Evolutionary conservation across 1,140 invertebrate genomes (phyloP).

Genomic region (Drosophila sulfurigaster): DNA sequence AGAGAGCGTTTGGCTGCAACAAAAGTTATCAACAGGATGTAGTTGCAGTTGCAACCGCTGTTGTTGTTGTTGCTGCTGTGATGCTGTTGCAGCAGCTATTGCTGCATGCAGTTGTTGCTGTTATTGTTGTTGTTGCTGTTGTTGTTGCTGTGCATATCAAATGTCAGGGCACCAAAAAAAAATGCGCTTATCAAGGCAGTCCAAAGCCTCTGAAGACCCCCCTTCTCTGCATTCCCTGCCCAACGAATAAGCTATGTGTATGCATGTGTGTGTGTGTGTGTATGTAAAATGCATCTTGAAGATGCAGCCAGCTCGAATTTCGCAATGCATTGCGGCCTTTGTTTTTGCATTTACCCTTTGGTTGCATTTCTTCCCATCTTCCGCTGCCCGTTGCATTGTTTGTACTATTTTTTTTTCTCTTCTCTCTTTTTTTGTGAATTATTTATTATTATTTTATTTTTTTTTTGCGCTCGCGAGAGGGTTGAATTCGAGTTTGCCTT

Average conservation of each 20-base stretch:
- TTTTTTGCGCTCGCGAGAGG: conserved; percentile 20
- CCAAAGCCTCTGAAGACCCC: conserved; percentile 5
- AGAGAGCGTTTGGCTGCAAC: conserved; percentile 11
- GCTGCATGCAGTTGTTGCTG: neutral
- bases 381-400: conserved; percentile 54
- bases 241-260: neutral
- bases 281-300: conserved; percentile 71
- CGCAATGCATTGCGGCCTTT: conserved; percentile 54
- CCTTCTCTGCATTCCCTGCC: neutral
- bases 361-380: conserved; percentile 43
- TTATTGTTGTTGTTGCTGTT: conserved; percentile 10
- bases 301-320: conserved; percentile 70
- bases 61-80: conserved; percentile 33
- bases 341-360: conserved; percentile 65
- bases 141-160: conserved; percentile 59
- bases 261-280: conserved; percentile 1
- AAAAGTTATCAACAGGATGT: conserved; percentile 63
- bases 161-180: conserved; percentile 67
- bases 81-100: conserved; percentile 22
- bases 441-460: conserved; percentile 34
- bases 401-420: conserved; percentile 42
- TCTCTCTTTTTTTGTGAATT: conserved; percentile 28
- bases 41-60: conserved; percentile 32
- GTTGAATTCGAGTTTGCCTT: conserved; percentile 70
- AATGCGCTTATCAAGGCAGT: conserved; percentile 49